Evolutionary conservation across 2,797 vertebrate genomes (phyloP).

Genomic region (Myotis myotis): DNA sequence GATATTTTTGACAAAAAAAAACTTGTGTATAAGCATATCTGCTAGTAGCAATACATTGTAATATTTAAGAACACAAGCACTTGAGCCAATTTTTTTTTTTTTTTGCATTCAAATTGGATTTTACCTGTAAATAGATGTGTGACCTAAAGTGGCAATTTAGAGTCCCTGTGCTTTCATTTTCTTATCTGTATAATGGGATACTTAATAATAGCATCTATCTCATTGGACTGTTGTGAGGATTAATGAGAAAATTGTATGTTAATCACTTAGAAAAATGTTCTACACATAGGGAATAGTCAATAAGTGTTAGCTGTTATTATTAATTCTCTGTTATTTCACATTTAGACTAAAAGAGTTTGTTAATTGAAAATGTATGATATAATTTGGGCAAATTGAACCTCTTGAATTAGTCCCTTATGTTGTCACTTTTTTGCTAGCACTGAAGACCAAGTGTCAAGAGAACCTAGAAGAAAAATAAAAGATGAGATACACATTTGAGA

Average conservation of each 20-base stretch:
- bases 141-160: not conserved
- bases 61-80: not conserved
- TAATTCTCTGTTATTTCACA: not conserved
- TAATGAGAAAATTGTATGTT: not conserved
- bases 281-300: not conserved
- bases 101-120: not conserved
- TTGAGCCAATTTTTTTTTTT: not conserved
- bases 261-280: not conserved
- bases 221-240: not conserved
- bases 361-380: slow-evolving; percentile 7
- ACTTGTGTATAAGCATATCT: not conserved
- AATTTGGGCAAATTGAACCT: not conserved
- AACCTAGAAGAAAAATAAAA: not conserved
- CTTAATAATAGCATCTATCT: not conserved
- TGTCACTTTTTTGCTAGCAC: not conserved
- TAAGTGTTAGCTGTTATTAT: slow-evolving; percentile 27
- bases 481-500: not conserved
- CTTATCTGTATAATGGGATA: not conserved
- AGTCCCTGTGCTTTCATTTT: slow-evolving; percentile 13
- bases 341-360: slow-evolving; percentile 15
- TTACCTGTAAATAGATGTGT: not conserved
- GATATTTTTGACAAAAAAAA: not conserved
- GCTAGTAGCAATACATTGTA: not conserved
- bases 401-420: not conserved
- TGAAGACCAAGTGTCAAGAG: not conserved